Base-by-base conservation (phyloP, 2,113 vertebrate genomes). In the Silurus glanis region DNA sequence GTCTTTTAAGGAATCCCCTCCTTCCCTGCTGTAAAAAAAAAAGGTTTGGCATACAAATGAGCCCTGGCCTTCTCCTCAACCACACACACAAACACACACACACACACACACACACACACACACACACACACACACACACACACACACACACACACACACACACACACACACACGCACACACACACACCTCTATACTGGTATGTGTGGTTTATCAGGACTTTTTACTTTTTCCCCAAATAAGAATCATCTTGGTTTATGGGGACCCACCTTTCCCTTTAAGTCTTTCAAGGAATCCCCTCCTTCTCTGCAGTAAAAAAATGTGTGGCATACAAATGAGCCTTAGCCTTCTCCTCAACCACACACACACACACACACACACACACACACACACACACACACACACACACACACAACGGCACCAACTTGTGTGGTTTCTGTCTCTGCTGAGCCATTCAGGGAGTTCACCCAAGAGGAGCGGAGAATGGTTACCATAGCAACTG, bases 401-500 rank as follows among this genome's bases (percentile, higher is more conserved):
- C 69, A 76, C 82, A 83, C 82, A 75, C 83, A 90, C 76, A 66
- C 49, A 69, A 17, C 69, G 28, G 81, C 87, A 64, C 49, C 16
- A 71, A 74, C 59, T 84, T 80, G 75, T 87, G 85, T 72, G 69
- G 17, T 82, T 86, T 23, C 80, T 83, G 84, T 72, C 80, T 84
- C 83, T 80, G 85, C 85, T 88, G 61, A 83, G 81, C 66, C 85
- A 82, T 86, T 78, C 82, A 76, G 71, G 71, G 80, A 58, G 61
- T 61, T 80, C 81, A 64, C 82, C 58, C 84, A 71, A 71, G 66
- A 56, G 66, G 80, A 83, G 84, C 74, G 67, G 79, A 79, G 10
- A 53, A 62, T 71, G 85, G 92, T 93, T 90, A 83, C 91, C 84
- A 90, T 72, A 84, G 92, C 53, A 86, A 94, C 92, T 72, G 66